A percentile compares a stretch with the other conserved stretches of the same genome.
Conservation (phyloP, 2,888 invertebrate genomes). For the Pristionchus arcanus region DNA sequence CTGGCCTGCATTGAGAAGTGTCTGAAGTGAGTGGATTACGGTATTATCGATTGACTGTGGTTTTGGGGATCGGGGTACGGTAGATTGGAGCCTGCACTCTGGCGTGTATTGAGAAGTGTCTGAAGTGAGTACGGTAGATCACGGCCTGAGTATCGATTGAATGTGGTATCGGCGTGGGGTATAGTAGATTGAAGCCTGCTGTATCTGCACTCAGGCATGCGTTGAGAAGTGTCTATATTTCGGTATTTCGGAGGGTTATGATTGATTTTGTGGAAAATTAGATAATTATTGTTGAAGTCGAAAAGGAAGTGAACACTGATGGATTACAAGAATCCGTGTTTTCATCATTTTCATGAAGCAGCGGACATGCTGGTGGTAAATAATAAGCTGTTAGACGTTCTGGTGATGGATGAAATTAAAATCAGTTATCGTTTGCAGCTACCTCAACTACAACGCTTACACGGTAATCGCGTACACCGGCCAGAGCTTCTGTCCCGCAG, state of each 20-base stretch:
- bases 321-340: neutral
- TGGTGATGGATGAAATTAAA: slow-evolving; percentile 88
- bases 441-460: slow-evolving; percentile 94
- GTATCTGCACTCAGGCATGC: slow-evolving; percentile 92
- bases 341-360: neutral
- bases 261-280: neutral
- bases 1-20: slow-evolving; percentile 93
- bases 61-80: neutral
- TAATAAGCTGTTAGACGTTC: slow-evolving; percentile 83
- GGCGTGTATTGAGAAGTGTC: slow-evolving; percentile 80
- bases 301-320: neutral
- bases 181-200: slow-evolving; percentile 82
- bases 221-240: slow-evolving; percentile 90
- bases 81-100: slow-evolving; percentile 86
- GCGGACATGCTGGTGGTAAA: too few species aligned
- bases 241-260: neutral
- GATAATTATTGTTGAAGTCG: neutral
- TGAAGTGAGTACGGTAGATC: slow-evolving; percentile 1
- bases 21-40: slow-evolving; percentile 84
- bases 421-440: slow-evolving; percentile 83
- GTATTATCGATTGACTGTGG: neutral
- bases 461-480: slow-evolving; percentile 94
- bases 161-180: too few species aligned
- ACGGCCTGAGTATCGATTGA: neutral
- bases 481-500: slow-evolving; percentile 92